Percentiles rank a stretch among this genome's conserved stretches.
phyloP scores from a whole-genome alignment of 2,888 invertebrate species.

The Crepidodera aurea region DNA sequence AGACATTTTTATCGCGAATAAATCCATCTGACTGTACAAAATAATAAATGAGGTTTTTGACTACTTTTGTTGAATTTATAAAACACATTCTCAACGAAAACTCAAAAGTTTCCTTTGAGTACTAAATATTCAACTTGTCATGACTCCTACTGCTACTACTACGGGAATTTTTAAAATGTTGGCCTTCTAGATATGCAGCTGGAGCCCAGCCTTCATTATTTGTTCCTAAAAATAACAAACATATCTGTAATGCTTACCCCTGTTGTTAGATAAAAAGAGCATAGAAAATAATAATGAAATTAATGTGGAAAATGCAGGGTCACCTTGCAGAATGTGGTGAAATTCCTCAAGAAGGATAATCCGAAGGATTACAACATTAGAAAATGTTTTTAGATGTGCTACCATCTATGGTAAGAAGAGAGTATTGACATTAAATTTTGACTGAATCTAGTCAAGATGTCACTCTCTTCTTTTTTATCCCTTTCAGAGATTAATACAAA shows the following conservation, averaged over 20 bases:
- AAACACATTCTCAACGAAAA: neutral
- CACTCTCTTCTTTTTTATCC: too few species aligned
- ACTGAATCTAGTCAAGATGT: too few species aligned
- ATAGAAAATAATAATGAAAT: too few species aligned
- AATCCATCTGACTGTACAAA: constrained; percentile 16
- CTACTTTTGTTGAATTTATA: constrained; percentile 15
- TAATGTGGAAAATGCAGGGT: too few species aligned
- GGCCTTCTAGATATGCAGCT: constrained; percentile 86
- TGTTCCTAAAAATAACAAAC: constrained; percentile 63
- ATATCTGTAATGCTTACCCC: neutral
- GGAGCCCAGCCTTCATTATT: constrained; percentile 93
- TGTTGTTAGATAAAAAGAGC: too few species aligned
- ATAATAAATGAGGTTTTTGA: constrained; percentile 13
- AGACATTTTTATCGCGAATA: constrained; percentile 14
- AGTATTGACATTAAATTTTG: too few species aligned
- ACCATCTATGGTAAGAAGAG: too few species aligned
- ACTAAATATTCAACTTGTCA: constrained; percentile 60
- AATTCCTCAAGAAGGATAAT: too few species aligned
- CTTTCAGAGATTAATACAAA: too few species aligned
- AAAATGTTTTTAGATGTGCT: too few species aligned
- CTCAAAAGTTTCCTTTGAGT: constrained; percentile 4
- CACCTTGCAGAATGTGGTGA: too few species aligned
- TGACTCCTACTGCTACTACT: constrained; percentile 72
- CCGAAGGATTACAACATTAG: too few species aligned
- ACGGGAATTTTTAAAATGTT: constrained; percentile 78